phyloP scores from a whole-genome alignment of 2,113 vertebrate species.

The Muscicapa adusta region DNA sequence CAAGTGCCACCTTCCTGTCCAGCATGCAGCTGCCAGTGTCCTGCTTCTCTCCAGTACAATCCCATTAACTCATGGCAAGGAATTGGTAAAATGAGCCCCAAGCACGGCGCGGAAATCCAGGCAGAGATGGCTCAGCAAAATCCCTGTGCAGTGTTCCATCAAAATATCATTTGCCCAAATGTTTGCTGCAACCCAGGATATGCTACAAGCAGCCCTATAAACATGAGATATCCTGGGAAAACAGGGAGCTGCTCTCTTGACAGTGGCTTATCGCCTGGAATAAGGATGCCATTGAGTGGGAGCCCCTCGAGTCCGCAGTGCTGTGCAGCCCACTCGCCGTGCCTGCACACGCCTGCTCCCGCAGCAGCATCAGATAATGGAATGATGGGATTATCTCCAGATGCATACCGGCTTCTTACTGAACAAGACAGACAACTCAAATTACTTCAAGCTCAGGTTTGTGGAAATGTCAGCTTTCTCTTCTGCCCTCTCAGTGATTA shows the following conservation, averaged over 20 bases:
- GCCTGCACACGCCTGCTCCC: conserved; percentile 26
- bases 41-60: conserved; percentile 61
- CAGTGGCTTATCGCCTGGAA: conserved; percentile 8
- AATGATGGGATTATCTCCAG: conserved; percentile 75
- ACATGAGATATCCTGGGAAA: conserved; percentile 33
- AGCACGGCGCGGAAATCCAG: conserved; percentile 20
- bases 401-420: conserved; percentile 83
- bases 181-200: conserved; percentile 61
- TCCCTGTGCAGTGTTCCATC: conserved; percentile 40
- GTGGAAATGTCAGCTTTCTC: conserved; percentile 15
- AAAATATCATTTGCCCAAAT: conserved; percentile 61
- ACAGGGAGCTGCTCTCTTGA: conserved; percentile 4
- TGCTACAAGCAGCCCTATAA: conserved; percentile 58
- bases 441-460: conserved; percentile 91
- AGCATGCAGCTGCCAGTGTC: conserved; percentile 71
- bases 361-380: conserved; percentile 51
- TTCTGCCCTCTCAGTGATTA: background rate
- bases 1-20: conserved; percentile 53
- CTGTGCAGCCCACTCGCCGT: conserved; percentile 55
- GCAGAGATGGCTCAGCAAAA: conserved; percentile 56
- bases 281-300: background rate
- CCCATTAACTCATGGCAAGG: conserved; percentile 69
- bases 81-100: conserved; percentile 8
- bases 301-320: conserved; percentile 43
- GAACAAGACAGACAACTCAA: conserved; percentile 91